Percentiles rank a stretch among this genome's conserved stretches.
Conservation (phyloP, 2,888 invertebrate species). For the Melipona bicolor region DNA sequence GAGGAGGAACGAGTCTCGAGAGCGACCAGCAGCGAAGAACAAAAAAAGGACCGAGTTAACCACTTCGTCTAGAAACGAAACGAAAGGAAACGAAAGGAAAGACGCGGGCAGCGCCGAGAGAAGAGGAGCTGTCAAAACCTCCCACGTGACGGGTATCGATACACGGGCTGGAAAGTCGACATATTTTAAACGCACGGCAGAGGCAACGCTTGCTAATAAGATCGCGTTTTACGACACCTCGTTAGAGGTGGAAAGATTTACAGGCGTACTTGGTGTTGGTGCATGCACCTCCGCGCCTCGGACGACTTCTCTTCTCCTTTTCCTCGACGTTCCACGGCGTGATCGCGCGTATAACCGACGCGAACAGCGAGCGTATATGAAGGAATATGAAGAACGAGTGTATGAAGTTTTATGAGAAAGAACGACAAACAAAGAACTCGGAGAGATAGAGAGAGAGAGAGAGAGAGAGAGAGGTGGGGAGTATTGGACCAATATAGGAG, state of each 20-base stretch:
- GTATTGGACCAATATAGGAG: slow-evolving; percentile 50
- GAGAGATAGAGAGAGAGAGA: neutral
- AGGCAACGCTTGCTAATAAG: slow-evolving; percentile 79
- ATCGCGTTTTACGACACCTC: slow-evolving; percentile 83
- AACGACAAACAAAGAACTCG: slow-evolving; percentile 67
- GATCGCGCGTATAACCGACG: slow-evolving; percentile 13
- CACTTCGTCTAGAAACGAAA: neutral
- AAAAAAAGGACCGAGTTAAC: neutral
- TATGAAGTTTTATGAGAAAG: slow-evolving; percentile 77
- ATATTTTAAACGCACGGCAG: slow-evolving; percentile 65
- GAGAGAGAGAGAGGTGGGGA: neutral
- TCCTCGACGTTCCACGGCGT: neutral
- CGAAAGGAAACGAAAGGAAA: neutral
- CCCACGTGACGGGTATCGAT: slow-evolving; percentile 53
- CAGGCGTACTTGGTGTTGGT: slow-evolving; percentile 69
- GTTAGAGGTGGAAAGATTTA: slow-evolving; percentile 82
- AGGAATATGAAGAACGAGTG: slow-evolving; percentile 68
- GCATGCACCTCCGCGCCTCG: slow-evolving; percentile 50
- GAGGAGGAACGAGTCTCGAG: neutral
- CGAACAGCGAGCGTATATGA: slow-evolving; percentile 43
- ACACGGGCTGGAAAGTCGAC: slow-evolving; percentile 49
- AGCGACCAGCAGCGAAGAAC: neutral
- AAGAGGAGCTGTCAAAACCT: slow-evolving; percentile 55
- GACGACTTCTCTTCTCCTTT: slow-evolving; percentile 32
- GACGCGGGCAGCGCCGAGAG: slow-evolving; percentile 24